Evolutionary conservation across 2,113 vertebrate species (phyloP).

Genomic region (Melanotaenia duboulayi): DNA sequence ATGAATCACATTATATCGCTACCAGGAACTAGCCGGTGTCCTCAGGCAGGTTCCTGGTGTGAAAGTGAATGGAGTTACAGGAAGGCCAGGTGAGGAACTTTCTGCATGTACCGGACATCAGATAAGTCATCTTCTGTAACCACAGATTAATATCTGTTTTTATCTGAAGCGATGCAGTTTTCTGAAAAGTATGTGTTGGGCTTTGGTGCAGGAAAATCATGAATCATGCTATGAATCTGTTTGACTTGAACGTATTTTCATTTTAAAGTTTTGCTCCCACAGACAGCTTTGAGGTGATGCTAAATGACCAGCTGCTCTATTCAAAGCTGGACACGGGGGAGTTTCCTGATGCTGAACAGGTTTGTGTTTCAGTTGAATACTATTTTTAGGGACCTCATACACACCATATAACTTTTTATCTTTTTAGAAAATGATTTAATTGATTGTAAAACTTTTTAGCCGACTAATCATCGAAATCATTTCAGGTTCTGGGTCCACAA

Average conservation of each 20-base stretch:
- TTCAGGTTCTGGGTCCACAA: not conserved
- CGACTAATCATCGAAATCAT: not conserved
- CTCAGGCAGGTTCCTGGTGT: constrained; percentile 54
- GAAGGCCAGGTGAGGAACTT: constrained; percentile 48
- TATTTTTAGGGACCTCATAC: not conserved
- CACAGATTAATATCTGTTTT: not conserved
- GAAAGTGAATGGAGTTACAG: constrained; percentile 25
- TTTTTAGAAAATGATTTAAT: not conserved
- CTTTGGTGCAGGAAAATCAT: not conserved
- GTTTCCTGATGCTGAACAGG: constrained; percentile 45
- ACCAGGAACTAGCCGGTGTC: constrained; percentile 45
- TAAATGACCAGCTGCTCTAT: constrained; percentile 61
- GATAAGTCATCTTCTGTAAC: not conserved
- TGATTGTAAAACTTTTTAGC: not conserved
- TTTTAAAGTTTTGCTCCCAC: not conserved
- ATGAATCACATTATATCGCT: constrained; percentile 63
- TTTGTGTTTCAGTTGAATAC: not conserved
- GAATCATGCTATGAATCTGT: not conserved
- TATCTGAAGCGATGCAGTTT: not conserved
- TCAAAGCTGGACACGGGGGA: constrained; percentile 57
- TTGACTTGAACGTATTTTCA: not conserved
- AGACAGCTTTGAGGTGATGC: constrained; percentile 75
- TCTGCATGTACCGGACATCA: not conserved
- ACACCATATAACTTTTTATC: not conserved
- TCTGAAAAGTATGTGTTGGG: too few species aligned